Evolutionary conservation across 2,113 vertebrate species (phyloP).

Genomic region (Asarcornis scutulata): DNA sequence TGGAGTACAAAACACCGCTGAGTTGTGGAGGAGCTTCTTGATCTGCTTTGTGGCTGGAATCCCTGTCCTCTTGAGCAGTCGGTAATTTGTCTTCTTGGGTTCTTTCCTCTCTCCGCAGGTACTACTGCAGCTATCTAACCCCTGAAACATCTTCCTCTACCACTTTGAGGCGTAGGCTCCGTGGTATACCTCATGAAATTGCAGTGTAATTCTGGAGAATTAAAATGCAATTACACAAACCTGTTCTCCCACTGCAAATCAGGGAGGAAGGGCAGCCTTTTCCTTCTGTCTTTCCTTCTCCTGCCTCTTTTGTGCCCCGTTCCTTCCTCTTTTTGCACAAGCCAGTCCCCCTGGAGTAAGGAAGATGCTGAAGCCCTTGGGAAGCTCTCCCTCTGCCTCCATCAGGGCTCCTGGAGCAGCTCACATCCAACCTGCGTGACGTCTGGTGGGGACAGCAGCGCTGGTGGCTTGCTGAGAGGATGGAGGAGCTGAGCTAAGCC

Average conservation of each 20-base stretch:
- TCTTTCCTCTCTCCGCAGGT: background rate
- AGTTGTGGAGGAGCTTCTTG: background rate
- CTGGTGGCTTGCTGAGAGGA: background rate
- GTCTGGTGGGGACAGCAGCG: background rate
- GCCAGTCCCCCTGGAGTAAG: background rate
- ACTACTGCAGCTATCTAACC: background rate
- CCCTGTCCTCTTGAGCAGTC: fast-evolving
- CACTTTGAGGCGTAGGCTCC: background rate
- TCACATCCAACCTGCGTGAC: fast-evolving
- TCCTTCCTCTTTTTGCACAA: background rate
- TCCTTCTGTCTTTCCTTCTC: background rate
- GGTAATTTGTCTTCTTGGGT: background rate
- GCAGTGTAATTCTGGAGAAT: background rate
- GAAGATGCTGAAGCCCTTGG: background rate
- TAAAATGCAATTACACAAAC: conserved; percentile 43
- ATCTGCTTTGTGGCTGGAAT: background rate
- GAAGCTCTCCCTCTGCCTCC: background rate
- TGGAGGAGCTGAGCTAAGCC: background rate
- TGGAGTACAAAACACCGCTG: background rate
- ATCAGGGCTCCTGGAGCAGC: background rate
- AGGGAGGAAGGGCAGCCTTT: background rate
- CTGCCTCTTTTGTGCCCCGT: background rate
- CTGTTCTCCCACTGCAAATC: background rate
- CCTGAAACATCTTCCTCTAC: background rate
- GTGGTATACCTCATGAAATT: background rate